Conservation (phyloP, 2,113 vertebrate species). For the Muscicapa adusta region DNA sequence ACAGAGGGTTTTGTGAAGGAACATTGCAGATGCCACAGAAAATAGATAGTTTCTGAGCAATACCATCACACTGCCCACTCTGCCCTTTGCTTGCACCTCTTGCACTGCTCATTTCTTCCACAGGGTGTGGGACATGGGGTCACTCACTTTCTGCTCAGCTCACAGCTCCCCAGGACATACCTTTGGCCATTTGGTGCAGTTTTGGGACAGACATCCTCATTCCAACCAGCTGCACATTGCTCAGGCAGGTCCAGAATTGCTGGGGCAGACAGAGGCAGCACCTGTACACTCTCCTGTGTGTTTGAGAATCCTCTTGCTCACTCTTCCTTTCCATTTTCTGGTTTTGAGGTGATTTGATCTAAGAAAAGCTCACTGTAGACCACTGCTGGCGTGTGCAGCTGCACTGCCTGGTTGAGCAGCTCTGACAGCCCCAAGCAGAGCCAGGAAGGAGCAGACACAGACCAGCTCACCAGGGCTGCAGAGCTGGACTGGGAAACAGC, state of each 20-base stretch:
- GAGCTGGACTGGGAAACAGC: neutral
- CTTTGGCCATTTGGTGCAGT: neutral
- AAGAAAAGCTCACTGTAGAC: rapidly evolving
- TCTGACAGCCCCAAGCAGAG: neutral
- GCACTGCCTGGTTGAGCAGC: neutral
- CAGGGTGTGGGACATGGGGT: no score
- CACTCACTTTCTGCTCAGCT: neutral
- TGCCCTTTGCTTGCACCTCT: neutral
- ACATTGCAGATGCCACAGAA: neutral
- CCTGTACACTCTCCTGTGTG: rapidly evolving
- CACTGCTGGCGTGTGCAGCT: neutral
- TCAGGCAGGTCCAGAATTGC: neutral
- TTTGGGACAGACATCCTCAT: neutral
- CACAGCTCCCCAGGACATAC: neutral
- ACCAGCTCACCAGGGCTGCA: neutral
- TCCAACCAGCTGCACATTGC: neutral
- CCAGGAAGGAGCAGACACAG: neutral
- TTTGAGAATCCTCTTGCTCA: neutral
- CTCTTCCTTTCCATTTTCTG: neutral
- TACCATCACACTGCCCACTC: neutral
- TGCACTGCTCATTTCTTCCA: neutral
- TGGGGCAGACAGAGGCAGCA: neutral
- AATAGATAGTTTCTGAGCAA: neutral
- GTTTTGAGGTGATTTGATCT: neutral
- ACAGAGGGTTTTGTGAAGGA: neutral